Evolutionary conservation across 2,113 vertebrate species (phyloP), one percentile per base, ranked within the genome.

Genomic region (Oreochromis niloticus): DNA sequence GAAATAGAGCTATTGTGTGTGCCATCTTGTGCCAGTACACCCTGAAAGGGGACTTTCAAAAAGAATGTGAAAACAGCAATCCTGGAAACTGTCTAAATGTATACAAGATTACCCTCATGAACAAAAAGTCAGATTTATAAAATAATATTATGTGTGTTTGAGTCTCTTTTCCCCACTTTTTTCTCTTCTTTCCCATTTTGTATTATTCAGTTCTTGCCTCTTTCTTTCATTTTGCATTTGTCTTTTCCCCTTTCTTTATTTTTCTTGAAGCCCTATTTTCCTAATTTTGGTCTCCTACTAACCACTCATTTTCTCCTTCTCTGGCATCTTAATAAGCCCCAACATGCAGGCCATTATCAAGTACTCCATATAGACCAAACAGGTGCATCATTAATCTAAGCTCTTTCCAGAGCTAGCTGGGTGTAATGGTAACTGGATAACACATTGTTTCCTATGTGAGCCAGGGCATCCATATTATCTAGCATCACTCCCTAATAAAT

Each of bases 361-460:
- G 81, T 80, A 82, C 84, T 91, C 81, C 86, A 89, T 93, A 87
- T 86, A 91, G 88, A 91, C 90, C 52, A 85, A 94, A 90, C 86
- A 89, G 92, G 85, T 82, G 85, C 81, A 87, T 92, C 92, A 96
- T 96, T 95, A 95, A 95, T 96, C 94, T 91, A 48, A 90, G 87
- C 41, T 85, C 81, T 87, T 88, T 88, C 84, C 83, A 85, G 80
- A 87, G 89, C 87, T 91, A 89, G 80, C 87, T 91, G 71, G 86
- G 86, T 90, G 91, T 85, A 90, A 82, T 89, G 73, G 84, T 94
- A 95, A 95, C 93, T 93, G 90, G 91, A 92, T 92, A 95, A 95
- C 80, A 88, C 94, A 93, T 94, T 95, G 95, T 94, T 94, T 94
- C 90, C 83, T 86, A 50, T 89, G 86, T 88, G 89, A 95, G 90